Evolutionary conservation across 2,888 invertebrate genomes (phyloP).

Genomic region (Thumatha senex): DNA sequence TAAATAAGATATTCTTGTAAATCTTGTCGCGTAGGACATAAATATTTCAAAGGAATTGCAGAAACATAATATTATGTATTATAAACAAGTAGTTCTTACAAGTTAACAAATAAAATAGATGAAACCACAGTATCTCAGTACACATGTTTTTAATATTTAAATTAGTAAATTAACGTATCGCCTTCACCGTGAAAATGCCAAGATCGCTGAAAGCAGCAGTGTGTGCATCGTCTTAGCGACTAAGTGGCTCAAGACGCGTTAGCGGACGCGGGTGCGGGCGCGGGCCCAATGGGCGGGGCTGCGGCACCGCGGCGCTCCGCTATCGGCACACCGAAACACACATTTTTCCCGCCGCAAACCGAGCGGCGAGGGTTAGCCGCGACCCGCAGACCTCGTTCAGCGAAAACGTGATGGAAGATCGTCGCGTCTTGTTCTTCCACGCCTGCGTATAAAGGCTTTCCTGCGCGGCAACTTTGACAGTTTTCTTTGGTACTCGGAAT

Average conservation of each 20-base stretch:
- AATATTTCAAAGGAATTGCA: too few species aligned
- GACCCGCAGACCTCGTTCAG: conserved; percentile 81
- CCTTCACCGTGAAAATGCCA: background rate
- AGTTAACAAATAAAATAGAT: too few species aligned
- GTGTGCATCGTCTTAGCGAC: conserved; percentile 77
- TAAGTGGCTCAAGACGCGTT: conserved; percentile 83
- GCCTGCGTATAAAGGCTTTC: conserved; percentile 56
- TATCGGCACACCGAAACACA: conserved; percentile 84
- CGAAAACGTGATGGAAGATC: conserved; percentile 54
- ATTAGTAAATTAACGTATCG: too few species aligned
- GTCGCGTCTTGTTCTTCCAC: conserved; percentile 47
- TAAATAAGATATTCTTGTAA: too few species aligned
- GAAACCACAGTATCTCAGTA: background rate
- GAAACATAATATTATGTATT: too few species aligned
- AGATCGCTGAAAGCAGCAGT: conserved; percentile 42
- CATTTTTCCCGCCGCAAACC: conserved; percentile 84
- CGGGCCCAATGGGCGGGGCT: conserved; percentile 55
- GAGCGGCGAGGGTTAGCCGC: conserved; percentile 84
- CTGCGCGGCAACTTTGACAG: conserved; percentile 72
- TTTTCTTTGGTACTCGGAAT: conserved; percentile 44
- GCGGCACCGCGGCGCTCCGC: conserved; percentile 77
- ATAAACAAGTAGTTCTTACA: too few species aligned
- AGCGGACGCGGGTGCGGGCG: conserved; percentile 69
- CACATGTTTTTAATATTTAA: too few species aligned
- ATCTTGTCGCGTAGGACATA: too few species aligned